A percentile compares a stretch with the other conserved stretches of the same genome.
phyloP scores from a whole-genome alignment of 30 jellyfish, hydroid and myxozoan species.

The Hydractinia echinata region DNA sequence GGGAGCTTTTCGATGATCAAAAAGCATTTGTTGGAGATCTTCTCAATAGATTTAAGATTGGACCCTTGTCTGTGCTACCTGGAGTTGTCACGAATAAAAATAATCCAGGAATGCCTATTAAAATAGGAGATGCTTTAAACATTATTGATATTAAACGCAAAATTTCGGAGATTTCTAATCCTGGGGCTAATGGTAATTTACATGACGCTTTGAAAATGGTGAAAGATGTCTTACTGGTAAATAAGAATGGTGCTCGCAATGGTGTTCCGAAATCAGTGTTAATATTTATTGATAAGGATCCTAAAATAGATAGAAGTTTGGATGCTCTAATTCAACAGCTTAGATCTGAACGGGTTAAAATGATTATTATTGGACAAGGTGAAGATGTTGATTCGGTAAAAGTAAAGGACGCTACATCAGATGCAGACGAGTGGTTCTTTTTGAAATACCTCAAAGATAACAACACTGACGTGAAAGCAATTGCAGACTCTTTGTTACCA shows the following conservation, averaged over 20 bases:
- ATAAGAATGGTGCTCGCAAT: constrained; percentile 65
- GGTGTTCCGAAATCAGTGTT: constrained; percentile 63
- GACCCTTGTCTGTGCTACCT: constrained; percentile 32
- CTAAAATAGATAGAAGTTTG: neutral
- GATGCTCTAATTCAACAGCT: neutral
- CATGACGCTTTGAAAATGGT: constrained; percentile 56
- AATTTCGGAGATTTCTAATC: neutral
- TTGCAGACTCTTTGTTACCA: constrained; percentile 42
- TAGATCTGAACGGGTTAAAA: constrained; percentile 33
- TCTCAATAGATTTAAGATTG: constrained; percentile 23
- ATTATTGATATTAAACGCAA: neutral
- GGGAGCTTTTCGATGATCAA: constrained; percentile 37
- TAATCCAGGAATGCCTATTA: constrained; percentile 29
- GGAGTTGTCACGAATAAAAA: constrained; percentile 40
- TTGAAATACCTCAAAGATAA: constrained; percentile 40
- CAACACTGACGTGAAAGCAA: constrained; percentile 36
- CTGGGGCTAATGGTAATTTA: constrained; percentile 14
- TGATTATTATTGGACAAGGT: constrained; percentile 41
- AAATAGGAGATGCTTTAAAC: constrained; percentile 33
- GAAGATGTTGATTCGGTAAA: constrained; percentile 6
- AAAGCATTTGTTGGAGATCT: constrained; percentile 32
- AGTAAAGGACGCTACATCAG: constrained; percentile 21
- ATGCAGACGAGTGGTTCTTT: constrained; percentile 42
- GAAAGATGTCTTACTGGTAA: constrained; percentile 45
- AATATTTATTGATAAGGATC: constrained; percentile 29